phyloP scores from a whole-genome alignment of 1,140 invertebrate species.

The Drosophila ironensis region DNA sequence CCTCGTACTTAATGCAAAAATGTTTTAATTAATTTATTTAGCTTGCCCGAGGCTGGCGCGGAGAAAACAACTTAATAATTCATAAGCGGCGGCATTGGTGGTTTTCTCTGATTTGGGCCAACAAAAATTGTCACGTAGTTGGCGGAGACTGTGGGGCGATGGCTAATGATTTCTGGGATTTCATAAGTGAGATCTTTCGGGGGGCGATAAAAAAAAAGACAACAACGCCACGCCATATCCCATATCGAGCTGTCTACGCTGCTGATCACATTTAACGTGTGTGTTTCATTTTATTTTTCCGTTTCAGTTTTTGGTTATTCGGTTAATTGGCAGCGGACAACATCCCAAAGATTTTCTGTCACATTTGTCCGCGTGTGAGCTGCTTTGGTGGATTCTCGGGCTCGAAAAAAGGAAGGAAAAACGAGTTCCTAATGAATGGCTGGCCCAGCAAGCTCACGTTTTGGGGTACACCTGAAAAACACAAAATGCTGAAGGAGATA shows the following conservation, averaged over 20 bases:
- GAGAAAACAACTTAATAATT: constrained; percentile 73
- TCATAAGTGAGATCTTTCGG: constrained; percentile 62
- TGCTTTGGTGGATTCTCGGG: constrained; percentile 39
- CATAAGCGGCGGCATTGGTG: constrained; percentile 41
- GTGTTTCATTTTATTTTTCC: constrained; percentile 24
- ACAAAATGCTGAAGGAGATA: too few species aligned
- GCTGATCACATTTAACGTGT: constrained; percentile 25
- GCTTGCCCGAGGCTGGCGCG: not conserved
- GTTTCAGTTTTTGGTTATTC: constrained; percentile 36
- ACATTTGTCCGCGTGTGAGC: constrained; percentile 29
- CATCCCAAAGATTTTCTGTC: constrained; percentile 70
- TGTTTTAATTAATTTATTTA: constrained; percentile 75
- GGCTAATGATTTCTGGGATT: constrained; percentile 76
- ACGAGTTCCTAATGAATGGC: constrained; percentile 79
- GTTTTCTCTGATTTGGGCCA: not conserved
- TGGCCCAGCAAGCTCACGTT: constrained; percentile 72
- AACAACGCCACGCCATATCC: constrained; percentile 24
- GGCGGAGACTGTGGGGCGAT: constrained; percentile 11
- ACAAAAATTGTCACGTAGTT: constrained; percentile 60
- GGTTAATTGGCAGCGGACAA: constrained; percentile 70
- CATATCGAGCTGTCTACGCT: constrained; percentile 30
- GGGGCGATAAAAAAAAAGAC: constrained; percentile 38
- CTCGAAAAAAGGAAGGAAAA: constrained; percentile 19
- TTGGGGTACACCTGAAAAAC: constrained; percentile 26
- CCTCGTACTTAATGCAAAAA: constrained; percentile 69